Evolutionary conservation across 2,113 vertebrate species (phyloP).

Genomic region (Mus spicilegus): DNA sequence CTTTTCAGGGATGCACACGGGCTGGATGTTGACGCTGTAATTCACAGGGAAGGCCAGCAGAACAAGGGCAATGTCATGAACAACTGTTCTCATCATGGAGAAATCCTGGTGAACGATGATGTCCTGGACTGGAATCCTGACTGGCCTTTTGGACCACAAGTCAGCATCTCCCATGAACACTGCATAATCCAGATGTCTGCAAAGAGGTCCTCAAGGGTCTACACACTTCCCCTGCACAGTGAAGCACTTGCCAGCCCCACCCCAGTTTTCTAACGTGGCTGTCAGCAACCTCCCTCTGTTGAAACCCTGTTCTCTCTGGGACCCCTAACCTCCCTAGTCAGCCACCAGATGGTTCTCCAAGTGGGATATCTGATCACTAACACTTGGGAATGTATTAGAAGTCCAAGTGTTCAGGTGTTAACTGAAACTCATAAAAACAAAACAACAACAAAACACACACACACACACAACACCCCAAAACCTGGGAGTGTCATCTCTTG

Average conservation of each 20-base stretch:
- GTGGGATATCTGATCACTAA: not conserved
- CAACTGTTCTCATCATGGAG: accelerated
- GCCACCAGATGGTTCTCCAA: not conserved
- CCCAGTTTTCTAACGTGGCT: not conserved
- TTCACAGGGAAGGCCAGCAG: conserved; percentile 69
- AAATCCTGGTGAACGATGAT: conserved; percentile 49
- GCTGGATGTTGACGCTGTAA: conserved; percentile 51
- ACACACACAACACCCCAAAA: not conserved
- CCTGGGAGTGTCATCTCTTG: not conserved
- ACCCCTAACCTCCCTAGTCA: not conserved
- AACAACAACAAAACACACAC: not conserved
- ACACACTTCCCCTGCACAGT: not conserved
- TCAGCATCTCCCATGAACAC: conserved; percentile 25
- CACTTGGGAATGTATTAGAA: not conserved
- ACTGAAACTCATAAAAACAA: not conserved
- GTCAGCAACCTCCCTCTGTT: not conserved
- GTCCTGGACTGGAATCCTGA: conserved; percentile 14
- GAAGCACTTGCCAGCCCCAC: not conserved
- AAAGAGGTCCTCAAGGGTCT: not conserved
- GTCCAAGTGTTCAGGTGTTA: not conserved
- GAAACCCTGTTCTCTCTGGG: not conserved
- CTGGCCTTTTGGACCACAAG: accelerated
- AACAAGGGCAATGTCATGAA: conserved; percentile 69
- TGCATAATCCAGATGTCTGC: not conserved
- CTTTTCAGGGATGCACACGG: conserved; percentile 69